A percentile compares a stretch with the other conserved stretches of the same genome.
These are phyloP conservation scores for Meloidogyne hapla DNA, from an alignment of 1,140 invertebrate species.

Conservation along the genomic window DNA sequence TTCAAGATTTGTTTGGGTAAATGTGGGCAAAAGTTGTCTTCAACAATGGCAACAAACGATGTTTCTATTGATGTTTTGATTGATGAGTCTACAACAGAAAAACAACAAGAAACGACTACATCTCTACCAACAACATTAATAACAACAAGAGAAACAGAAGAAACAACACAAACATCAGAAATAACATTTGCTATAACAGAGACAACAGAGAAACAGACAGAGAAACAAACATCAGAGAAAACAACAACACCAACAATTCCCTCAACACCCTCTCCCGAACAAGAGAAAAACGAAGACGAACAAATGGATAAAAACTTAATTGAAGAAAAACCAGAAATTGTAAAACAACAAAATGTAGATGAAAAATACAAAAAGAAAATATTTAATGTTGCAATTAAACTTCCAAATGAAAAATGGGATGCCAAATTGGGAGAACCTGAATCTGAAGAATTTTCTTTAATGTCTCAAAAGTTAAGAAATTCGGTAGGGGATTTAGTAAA, in stretches of 20 bases:
- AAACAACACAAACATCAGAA: conserved; percentile 19
- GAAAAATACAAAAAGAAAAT: not conserved
- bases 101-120: not conserved
- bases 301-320: conserved; percentile 9
- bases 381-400: conserved; percentile 24
- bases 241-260: not conserved
- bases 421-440: conserved; percentile 33
- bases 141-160: not conserved
- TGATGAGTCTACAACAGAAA: not conserved
- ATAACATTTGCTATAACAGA: not conserved
- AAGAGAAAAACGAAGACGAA: conserved; percentile 12
- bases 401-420: conserved; percentile 30
- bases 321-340: conserved; percentile 2
- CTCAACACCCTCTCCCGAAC: not conserved
- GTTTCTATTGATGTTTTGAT: not conserved
- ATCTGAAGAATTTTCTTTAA: conserved; percentile 11
- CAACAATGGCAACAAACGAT: not conserved
- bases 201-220: not conserved
- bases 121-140: not conserved
- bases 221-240: not conserved
- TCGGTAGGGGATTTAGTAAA: conserved; percentile 8
- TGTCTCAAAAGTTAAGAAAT: conserved; percentile 31
- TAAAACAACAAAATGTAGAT: not conserved
- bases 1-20: conserved; percentile 42
- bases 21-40: conserved; percentile 22